phyloP scores from a whole-genome alignment of 2,797 vertebrate species.

The Eulemur rubriventer region DNA sequence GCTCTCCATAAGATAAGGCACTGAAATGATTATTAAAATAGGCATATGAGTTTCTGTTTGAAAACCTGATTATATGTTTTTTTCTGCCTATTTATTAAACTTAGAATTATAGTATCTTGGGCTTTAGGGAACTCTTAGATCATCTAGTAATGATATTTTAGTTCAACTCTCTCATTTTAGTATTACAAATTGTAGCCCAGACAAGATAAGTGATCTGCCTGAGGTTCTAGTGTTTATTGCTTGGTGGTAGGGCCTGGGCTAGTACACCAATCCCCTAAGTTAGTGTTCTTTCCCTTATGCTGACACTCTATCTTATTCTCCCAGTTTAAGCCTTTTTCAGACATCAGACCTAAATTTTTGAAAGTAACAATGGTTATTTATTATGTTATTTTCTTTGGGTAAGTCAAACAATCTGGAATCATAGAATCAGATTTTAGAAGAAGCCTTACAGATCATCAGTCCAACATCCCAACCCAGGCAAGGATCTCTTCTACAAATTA shows the following conservation, averaged over 20 bases:
- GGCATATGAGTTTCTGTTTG: slow-evolving; percentile 17
- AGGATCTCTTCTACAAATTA: not conserved
- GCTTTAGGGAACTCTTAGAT: not conserved
- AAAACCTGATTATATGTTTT: slow-evolving; percentile 6
- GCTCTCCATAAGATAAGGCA: not conserved
- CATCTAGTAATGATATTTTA: slow-evolving; percentile 38
- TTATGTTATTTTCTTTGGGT: not conserved
- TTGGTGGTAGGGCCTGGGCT: not conserved
- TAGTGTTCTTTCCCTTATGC: not conserved
- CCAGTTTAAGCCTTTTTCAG: not conserved
- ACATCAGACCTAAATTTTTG: not conserved
- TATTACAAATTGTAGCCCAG: not conserved
- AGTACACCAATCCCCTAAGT: not conserved
- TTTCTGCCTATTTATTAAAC: slow-evolving; percentile 34
- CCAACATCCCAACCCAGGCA: not conserved
- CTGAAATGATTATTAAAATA: slow-evolving; percentile 26
- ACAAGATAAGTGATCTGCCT: not conserved
- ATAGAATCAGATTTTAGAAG: slow-evolving; percentile 22
- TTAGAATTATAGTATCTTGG: slow-evolving; percentile 11
- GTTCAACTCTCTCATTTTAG: slow-evolving; percentile 32
- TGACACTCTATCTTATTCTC: not conserved
- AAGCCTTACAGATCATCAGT: not conserved
- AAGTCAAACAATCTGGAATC: not conserved
- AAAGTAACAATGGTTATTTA: not conserved
- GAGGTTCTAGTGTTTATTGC: not conserved